Conservation (phyloP, 35 echinoderm and acorn worm species). For the Stichopus chloronotus region DNA sequence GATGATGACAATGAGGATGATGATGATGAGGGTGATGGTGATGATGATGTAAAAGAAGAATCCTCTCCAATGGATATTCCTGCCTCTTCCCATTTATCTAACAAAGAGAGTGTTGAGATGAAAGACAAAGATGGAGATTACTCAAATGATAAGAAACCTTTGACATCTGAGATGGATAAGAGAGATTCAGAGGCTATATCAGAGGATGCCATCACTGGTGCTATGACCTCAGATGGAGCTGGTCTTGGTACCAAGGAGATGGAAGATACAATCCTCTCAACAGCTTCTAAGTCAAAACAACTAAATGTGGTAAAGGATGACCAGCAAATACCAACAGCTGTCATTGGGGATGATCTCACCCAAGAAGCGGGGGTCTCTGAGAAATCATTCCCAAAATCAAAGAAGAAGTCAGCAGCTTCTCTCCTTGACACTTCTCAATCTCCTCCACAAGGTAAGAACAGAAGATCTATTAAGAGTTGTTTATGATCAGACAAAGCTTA, state of each 20-base stretch:
- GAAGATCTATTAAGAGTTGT: no score
- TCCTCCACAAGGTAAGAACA: neutral
- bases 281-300: neutral
- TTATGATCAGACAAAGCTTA: no score
- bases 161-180: neutral
- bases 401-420: neutral
- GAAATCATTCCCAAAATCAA: conserved; percentile 20
- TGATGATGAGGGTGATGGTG: neutral
- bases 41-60: neutral
- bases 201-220: neutral
- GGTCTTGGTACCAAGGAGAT: neutral
- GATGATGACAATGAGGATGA: neutral
- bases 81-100: neutral
- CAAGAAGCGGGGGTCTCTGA: neutral
- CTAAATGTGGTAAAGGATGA: neutral
- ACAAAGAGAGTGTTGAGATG: neutral
- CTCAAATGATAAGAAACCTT: neutral
- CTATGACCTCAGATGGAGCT: neutral
- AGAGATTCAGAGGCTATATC: neutral
- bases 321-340: conserved; percentile 22
- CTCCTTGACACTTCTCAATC: neutral
- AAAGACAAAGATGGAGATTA: neutral
- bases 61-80: neutral
- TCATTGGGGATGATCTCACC: neutral
- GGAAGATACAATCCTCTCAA: neutral